Evolutionary conservation across 2,888 invertebrate genomes (phyloP).

Genomic region (Linnaemya tessellans): DNA sequence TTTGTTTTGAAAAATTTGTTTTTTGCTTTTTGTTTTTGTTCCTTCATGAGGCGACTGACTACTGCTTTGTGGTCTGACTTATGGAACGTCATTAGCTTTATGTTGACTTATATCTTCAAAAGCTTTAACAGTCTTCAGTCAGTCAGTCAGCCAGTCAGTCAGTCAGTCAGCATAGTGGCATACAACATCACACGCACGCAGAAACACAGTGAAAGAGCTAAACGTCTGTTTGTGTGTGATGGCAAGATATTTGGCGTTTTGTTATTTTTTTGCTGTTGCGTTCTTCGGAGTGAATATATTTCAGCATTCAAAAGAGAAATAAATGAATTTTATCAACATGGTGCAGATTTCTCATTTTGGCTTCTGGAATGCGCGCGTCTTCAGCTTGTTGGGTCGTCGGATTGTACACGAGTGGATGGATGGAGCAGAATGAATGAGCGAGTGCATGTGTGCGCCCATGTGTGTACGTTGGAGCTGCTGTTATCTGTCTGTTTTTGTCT

Average conservation of each 20-base stretch:
- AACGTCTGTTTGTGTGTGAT: slow-evolving; percentile 28
- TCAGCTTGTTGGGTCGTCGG: slow-evolving; percentile 71
- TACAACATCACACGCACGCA: slow-evolving; percentile 5
- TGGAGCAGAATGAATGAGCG: slow-evolving; percentile 18
- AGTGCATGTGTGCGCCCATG: slow-evolving; percentile 71
- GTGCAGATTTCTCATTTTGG: slow-evolving; percentile 81
- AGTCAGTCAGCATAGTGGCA: slow-evolving; percentile 42
- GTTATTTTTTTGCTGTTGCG: neutral
- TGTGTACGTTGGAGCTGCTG: slow-evolving; percentile 65
- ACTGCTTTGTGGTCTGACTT: slow-evolving; percentile 69
- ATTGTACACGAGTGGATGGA: slow-evolving; percentile 46
- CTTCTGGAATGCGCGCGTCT: slow-evolving; percentile 81
- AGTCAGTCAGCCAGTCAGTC: slow-evolving; percentile 47
- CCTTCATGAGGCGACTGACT: slow-evolving; percentile 42
- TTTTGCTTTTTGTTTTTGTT: slow-evolving; percentile 39
- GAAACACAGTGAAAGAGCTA: neutral
- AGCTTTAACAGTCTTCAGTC: slow-evolving; percentile 63
- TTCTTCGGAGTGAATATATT: slow-evolving; percentile 55
- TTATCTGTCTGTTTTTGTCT: slow-evolving; percentile 71
- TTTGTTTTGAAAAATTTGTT: slow-evolving; percentile 57
- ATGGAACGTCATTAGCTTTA: slow-evolving; percentile 71
- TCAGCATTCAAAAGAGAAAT: slow-evolving; percentile 50
- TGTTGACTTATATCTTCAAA: slow-evolving; percentile 71
- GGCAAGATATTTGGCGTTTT: slow-evolving; percentile 33
- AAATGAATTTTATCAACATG: slow-evolving; percentile 77